A percentile compares a stretch with the other conserved stretches of the same genome.
Conservation (phyloP, 2,888 invertebrate species). For the Macroteleia sp. region DNA sequence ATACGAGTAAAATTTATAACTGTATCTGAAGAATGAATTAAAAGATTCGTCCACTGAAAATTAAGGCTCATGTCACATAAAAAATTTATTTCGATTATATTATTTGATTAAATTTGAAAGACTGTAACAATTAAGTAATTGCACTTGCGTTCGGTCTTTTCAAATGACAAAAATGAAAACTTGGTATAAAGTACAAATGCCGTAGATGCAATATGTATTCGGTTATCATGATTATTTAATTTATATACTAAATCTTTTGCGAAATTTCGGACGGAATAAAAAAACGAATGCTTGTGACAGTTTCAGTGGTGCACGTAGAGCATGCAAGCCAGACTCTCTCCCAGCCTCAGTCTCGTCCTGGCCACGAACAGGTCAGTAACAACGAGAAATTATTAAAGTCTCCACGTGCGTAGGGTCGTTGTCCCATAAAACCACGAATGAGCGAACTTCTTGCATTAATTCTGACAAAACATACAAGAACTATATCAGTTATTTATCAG, state of each 20-base stretch:
- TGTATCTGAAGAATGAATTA: too few species aligned
- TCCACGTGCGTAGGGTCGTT: conserved; percentile 59
- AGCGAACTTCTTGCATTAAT: conserved; percentile 47
- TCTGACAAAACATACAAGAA: conserved; percentile 48
- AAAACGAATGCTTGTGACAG: conserved; percentile 81
- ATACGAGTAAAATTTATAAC: not conserved
- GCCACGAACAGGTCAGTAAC: conserved; percentile 83
- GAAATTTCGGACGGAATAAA: conserved; percentile 77
- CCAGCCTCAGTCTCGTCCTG: conserved; percentile 83
- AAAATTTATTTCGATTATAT: too few species aligned
- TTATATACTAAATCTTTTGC: conserved; percentile 54
- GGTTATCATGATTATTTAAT: conserved; percentile 48
- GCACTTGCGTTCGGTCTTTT: not conserved
- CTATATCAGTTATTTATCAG: conserved; percentile 55
- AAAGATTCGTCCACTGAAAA: too few species aligned
- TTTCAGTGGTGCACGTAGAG: conserved; percentile 83
- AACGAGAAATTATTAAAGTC: conserved; percentile 74
- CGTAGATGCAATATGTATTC: conserved; percentile 20
- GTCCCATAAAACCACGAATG: conserved; percentile 66
- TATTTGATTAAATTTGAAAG: too few species aligned
- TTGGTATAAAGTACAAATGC: not conserved
- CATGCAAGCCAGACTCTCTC: conserved; percentile 83
- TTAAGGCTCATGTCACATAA: too few species aligned
- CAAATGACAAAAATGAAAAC: not conserved
- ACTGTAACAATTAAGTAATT: not conserved